Base-by-base conservation (phyloP, 53 echinoderm and acorn worm species). In the Hippasteria phrygiana region DNA sequence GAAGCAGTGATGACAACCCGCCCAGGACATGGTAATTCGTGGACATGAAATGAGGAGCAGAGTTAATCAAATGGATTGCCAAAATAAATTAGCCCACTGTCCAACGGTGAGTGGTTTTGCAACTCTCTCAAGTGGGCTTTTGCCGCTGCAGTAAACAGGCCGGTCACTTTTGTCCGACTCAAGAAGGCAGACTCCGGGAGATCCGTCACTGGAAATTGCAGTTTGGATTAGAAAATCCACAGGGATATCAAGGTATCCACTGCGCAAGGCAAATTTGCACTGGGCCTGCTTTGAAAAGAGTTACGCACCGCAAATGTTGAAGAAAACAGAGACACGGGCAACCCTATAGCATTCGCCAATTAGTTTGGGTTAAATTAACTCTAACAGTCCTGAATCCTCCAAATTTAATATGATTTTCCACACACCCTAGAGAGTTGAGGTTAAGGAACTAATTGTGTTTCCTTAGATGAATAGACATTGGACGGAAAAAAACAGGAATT, bases 41-140 rank as follows among this genome's bases (percentile, higher is more conserved):
- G 74, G 51, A 7, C 26, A 59, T 18, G 59, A 59, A 59, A 24
- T 26, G n/a, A 3, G 56, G 26, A 8, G 34, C 24, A 17, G 11
- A 73, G 73, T 42, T 43, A 75, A 75, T 75, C 45, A 82, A 82
- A 43, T 82, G 64, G n/a, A n/a, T n/a, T n/a, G n/a, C n/a, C 65
- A 66, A 16, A 26, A 27, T 31, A 42, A 82, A 82, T 65, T 65
- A 85, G 36, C 22, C 51, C 37, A 13, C 85, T 50, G 36, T 43
- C 37, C 35, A 48, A 35, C 13, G 53, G 85, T 50, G 50, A 14
- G 9, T 17, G 0, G 12, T 55, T 22, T 5, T 10, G 59, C 59
- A 59, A 79, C 14, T 35, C 56, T 59, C 36, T 59, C 82, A 29
- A 4, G 20, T 43, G 81, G 81, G 82, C 66, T 82, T 66, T 73